Evolutionary conservation across 2,888 invertebrate species (phyloP), one percentile per base, ranked within the genome.

Genomic region (Apodemia duryi): DNA sequence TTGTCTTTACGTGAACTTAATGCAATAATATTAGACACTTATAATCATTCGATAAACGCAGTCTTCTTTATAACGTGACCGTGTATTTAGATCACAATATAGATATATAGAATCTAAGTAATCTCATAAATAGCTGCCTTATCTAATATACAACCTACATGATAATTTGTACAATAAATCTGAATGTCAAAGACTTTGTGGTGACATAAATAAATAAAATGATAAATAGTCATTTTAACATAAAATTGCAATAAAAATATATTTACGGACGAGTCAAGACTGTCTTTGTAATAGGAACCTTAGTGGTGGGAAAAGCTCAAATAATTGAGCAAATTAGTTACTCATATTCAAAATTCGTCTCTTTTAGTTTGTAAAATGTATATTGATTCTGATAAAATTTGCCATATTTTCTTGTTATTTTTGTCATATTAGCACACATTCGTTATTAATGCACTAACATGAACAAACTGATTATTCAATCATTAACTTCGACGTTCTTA

Each of bases 81-180:
- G 82, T 83, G 84, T 79, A 78, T 80, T 84, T 82, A 83, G 83
- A 88, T 89, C 90, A 90, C 90, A 88, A 86, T 86, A 88, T 81
- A 86, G 73, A 82, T 81, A 84, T 79, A 78, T 83, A 78, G 79
- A 75, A 80, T 83, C 86, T 88, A 88, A 83, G 82, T 91, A 90
- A 91, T 91, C 90, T 91, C 91, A 91, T 91, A 91, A 91, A 91
- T 90, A 90, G 81, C 83, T 78, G 80, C 78, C 77, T 89, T 86
- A 76, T 67, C 81, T 87, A 86, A 74, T 72, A 74, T 80, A 82
- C 83, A 73, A 76, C 73, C 80, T 87, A 86, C 74, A 81, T 86
- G 86, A 85, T 87, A 90, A 89, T 91, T 91, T 91, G 91, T 91
- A 91, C 90, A 91, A 87, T 85, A 80, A 78, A 81, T 85, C 85